Percentiles rank a stretch among this genome's conserved stretches.
Evolutionary conservation across 2,113 vertebrate species (phyloP).

Genomic region (Ictidomys tridecemlineatus): DNA sequence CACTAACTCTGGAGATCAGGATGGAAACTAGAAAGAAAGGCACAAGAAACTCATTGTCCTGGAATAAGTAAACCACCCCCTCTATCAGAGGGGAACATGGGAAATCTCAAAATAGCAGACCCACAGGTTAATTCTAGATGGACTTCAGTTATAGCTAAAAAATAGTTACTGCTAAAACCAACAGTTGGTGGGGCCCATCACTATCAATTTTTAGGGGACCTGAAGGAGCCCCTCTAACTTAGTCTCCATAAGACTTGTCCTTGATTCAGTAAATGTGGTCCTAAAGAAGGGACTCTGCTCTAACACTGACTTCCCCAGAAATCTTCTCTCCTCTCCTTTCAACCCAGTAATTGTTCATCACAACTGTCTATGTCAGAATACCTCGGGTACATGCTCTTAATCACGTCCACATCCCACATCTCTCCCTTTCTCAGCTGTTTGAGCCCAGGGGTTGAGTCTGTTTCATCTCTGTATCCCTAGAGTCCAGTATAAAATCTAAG

Average conservation of each 20-base stretch:
- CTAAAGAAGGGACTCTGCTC: background rate
- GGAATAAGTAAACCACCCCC: background rate
- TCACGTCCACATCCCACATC: accelerated
- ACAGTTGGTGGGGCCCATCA: background rate
- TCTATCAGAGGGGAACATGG: background rate
- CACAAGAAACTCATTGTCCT: background rate
- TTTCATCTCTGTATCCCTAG: background rate
- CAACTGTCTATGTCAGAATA: background rate
- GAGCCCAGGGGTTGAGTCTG: background rate
- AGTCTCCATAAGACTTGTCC: background rate
- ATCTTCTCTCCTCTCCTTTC: background rate
- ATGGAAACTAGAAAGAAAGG: slow-evolving; percentile 5
- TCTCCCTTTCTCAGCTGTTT: background rate
- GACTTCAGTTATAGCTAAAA: background rate
- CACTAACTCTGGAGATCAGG: background rate
- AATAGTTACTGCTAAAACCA: background rate
- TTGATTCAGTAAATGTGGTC: background rate
- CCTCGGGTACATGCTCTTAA: background rate
- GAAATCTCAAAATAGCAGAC: background rate
- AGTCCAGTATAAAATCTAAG: background rate
- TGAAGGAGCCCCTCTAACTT: background rate
- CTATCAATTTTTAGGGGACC: background rate
- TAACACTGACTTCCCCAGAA: background rate
- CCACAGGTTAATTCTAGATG: background rate
- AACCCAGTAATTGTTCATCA: background rate